Percentiles rank a stretch among this genome's conserved stretches.
These are phyloP conservation scores for Tychaedon coryphoeus DNA, from an alignment of 2,113 vertebrate genomes.

Conservation along the genomic window DNA sequence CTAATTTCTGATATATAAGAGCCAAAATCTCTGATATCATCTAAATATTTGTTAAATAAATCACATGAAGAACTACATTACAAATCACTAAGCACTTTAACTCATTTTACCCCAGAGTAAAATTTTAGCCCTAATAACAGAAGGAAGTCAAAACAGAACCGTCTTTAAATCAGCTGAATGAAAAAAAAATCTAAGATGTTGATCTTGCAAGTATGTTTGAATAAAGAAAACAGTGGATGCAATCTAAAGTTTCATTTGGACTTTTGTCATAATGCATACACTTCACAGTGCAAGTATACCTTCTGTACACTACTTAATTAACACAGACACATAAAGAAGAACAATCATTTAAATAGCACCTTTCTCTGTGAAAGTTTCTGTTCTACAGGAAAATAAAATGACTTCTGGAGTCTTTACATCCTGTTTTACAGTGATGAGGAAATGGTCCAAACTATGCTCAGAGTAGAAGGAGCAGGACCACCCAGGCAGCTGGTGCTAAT, in stretches of 20 bases:
- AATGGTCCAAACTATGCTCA: neutral
- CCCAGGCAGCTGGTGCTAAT: neutral
- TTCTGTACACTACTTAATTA: neutral
- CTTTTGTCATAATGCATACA: neutral
- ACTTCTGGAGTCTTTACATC: neutral
- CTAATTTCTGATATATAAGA: neutral
- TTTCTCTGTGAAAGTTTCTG: neutral
- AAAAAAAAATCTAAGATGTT: neutral
- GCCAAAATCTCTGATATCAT: neutral
- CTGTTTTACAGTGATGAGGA: neutral
- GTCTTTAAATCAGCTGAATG: neutral
- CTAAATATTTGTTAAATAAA: neutral
- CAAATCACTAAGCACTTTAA: neutral
- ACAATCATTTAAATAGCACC: neutral
- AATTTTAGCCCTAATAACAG: neutral
- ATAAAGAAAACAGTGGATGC: neutral
- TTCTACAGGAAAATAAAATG: neutral
- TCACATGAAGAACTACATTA: neutral
- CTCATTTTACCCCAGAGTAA: neutral
- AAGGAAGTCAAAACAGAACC: neutral
- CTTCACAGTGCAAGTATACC: neutral
- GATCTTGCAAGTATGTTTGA: neutral
- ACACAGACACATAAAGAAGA: neutral
- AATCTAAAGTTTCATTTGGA: neutral
- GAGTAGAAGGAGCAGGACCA: neutral